Base-by-base conservation (phyloP, 2,888 invertebrate species). In the Mystacides longicornis region DNA sequence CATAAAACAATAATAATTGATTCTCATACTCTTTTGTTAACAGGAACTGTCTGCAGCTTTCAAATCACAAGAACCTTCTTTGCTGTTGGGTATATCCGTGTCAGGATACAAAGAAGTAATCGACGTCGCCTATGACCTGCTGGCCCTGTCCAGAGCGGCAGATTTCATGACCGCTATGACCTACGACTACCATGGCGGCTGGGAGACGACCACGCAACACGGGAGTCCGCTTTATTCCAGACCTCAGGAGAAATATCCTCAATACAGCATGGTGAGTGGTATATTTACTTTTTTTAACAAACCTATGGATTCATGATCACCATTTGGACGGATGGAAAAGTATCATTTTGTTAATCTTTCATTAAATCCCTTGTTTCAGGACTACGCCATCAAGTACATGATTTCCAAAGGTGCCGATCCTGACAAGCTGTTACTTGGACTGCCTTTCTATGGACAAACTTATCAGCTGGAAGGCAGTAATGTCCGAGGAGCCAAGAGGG, bases 61-160 rank as follows among this genome's bases (percentile, higher is more conserved):
- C 63, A 72, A 79, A 48, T 71, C 72, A 54, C 81, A 86, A 62
- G 74, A 70, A 18, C 82, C 85, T 1, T 81, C 79, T n/a, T 76
- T 93, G 67, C 79, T 85, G 43, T 69, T 95, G 23, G 89, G 92
- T 1, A 85, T 90, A 0, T 86, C 92, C 0, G 79, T 94, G 46
- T 93, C 93, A 0, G 93, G 94, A 0, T 93, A 94, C 67, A 89
- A 90, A 64, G 91, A 93, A 71, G 90, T 94, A 1, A 92, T 95
- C 48, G 87, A 87, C 58, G 81, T 83, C 11, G 93, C 89, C 0
- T 95, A 94, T 65, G 92, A 94, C 62, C 74, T 93, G 1, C 75
- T 80, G 0, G 71, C 79, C 1, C 74, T 93, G 43, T 87, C 87
- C 0, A 75, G 79, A 50, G 75, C 83, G 37, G 82, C 84, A 0